Evolutionary conservation across 2,888 invertebrate genomes (phyloP), one percentile per base, ranked within the genome.

Genomic region (Achlya flavicornis): DNA sequence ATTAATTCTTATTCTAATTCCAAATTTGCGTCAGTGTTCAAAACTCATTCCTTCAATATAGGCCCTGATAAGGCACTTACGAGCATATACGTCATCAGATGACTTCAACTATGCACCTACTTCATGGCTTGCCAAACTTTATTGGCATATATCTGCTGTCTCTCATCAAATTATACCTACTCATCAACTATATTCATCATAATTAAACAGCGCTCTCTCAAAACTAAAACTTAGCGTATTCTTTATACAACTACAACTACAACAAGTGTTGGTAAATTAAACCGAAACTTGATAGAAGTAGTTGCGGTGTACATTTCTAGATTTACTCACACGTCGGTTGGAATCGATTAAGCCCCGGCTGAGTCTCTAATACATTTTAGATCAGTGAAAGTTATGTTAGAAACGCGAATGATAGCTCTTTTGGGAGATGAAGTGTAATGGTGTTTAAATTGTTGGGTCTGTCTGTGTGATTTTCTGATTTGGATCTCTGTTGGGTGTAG

Each of bases 321-420:
- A 69, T 73, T 72, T 75, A 46, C 46, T 67, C 67, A 73, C 67
- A 73, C 68, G 68, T 76, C 61, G 63, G 73, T 66, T 62, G 64
- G 74, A 76, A 73, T 79, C 76, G 74, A 78, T 79, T 80, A 75
- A 46, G 46, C 46, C 46, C n/a, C 46, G 46, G n/a, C 43, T 14
- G 38, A 41, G 46, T 46, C 46, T 46, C 46, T 46, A 46, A 46
- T 46, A 46, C 46, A 74, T 69, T 74, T 75, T 71, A 71, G 65
- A 75, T 72, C 70, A 70, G 68, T 68, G 70, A 74, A 75, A 78
- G 72, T 80, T 77, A 46, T 46, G 46, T 46, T 14, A n/a, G 46
- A 68, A 75, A 68, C 69, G 58, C 66, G 63, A 70, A 71, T 72
- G 77, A 78, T 76, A 70, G 74, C 71, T 67, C 75, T 73, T 73